Conservation (phyloP, 2,113 vertebrate species). For the Myotis yumanensis region DNA sequence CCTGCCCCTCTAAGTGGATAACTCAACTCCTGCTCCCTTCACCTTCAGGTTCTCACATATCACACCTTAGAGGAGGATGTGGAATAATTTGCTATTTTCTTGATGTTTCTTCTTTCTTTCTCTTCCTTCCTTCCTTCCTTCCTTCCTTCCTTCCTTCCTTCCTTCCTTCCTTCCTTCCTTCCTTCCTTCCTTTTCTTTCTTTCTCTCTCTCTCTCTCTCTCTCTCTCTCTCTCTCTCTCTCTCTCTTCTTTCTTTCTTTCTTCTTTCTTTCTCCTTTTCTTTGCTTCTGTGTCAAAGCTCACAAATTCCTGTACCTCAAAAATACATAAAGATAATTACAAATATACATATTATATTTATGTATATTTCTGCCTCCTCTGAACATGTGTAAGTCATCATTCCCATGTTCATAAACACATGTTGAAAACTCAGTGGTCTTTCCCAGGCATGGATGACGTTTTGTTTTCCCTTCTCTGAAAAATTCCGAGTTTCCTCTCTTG, state of each 20-base stretch:
- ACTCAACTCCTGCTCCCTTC: background rate
- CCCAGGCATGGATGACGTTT: background rate
- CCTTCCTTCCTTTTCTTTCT: background rate
- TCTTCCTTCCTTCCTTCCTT: background rate
- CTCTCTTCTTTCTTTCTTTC: too few relatives aligned
- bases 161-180: too few relatives aligned
- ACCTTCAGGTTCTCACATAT: background rate
- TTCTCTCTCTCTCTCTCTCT: too few relatives aligned
- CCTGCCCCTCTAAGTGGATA: background rate
- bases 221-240: too few relatives aligned
- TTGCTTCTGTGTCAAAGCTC: background rate
- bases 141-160: too few relatives aligned
- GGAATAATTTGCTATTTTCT: background rate
- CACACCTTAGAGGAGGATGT: background rate
- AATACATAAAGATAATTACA: background rate
- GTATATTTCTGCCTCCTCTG: background rate
- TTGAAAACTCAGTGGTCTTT: background rate
- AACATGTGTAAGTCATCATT: background rate
- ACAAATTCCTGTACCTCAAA: background rate
- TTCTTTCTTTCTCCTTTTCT: background rate
- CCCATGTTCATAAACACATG: conserved; percentile 9
- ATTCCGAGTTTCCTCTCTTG: conserved; percentile 29
- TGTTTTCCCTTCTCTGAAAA: background rate
- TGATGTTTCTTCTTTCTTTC: background rate
- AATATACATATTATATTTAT: background rate